Percentiles rank a stretch among this genome's conserved stretches.
Conservation (phyloP, 2,113 vertebrate species). For the Cryptomyrus ogoouensis region DNA sequence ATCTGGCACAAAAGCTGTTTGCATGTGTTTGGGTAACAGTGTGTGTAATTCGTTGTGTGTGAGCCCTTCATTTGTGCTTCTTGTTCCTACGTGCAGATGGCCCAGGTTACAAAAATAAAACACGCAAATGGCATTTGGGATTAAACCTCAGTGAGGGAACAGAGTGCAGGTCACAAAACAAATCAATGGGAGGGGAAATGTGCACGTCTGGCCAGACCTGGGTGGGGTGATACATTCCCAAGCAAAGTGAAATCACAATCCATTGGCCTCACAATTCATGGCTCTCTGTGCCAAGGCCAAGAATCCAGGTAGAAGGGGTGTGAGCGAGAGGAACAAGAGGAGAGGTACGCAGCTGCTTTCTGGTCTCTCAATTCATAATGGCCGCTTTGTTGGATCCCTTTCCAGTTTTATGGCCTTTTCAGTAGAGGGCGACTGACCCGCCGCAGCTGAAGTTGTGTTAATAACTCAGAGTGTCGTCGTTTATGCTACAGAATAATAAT, state of each 20-base stretch:
- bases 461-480: background rate
- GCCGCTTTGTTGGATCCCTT: background rate
- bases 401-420: background rate
- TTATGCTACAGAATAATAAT: background rate
- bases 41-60: background rate
- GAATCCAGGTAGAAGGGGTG: background rate
- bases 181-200: background rate
- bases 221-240: background rate
- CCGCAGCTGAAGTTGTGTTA: background rate
- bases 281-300: slow-evolving; percentile 5
- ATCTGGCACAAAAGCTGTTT: background rate
- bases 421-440: background rate
- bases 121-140: background rate
- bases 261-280: background rate
- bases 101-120: background rate
- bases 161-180: background rate
- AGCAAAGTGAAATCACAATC: slow-evolving; percentile 21
- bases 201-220: background rate
- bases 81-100: background rate
- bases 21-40: background rate
- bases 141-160: slow-evolving; percentile 7
- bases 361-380: background rate
- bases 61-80: background rate
- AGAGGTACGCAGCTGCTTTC: background rate
- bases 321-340: background rate